These are phyloP conservation scores for Platalea minor DNA, from an alignment of 2,797 vertebrate species.

Conservation along the genomic window DNA sequence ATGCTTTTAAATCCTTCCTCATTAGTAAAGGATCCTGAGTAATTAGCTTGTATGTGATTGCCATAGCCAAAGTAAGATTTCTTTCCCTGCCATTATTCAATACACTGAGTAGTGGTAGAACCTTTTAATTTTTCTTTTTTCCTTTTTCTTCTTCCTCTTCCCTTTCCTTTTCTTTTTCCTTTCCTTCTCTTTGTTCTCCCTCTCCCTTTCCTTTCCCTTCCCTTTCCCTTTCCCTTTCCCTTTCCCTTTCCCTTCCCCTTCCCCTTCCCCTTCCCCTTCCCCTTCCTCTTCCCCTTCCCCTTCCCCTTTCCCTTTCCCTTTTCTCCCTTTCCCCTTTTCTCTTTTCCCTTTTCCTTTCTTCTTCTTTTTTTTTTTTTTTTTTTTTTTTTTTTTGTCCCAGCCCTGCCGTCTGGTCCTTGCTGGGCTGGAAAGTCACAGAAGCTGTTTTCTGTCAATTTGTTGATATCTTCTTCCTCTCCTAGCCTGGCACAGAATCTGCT, in stretches of 20 bases:
- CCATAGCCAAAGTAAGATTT: not conserved
- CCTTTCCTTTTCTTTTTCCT: no score
- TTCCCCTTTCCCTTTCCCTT: not conserved
- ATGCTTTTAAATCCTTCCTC: slow-evolving; percentile 29
- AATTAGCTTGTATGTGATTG: not conserved
- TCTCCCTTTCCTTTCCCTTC: no score
- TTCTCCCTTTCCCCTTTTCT: no score
- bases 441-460: slow-evolving; percentile 52
- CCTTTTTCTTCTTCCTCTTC: no score
- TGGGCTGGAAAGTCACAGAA: slow-evolving; percentile 34
- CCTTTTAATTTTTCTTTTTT: not conserved
- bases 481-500: not conserved
- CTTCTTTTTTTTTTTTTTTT: not conserved
- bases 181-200: no score
- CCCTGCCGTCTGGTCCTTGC: not conserved
- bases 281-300: no score
- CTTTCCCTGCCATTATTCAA: not conserved
- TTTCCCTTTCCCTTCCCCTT: no score
- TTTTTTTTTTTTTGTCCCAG: no score
- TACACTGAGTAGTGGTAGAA: not conserved
- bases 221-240: no score
- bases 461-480: slow-evolving; percentile 41
- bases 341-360: not conserved
- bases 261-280: no score
- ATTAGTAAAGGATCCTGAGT: not conserved